Base-by-base conservation (phyloP, 2,888 invertebrate genomes). In the Philaethria dido region DNA sequence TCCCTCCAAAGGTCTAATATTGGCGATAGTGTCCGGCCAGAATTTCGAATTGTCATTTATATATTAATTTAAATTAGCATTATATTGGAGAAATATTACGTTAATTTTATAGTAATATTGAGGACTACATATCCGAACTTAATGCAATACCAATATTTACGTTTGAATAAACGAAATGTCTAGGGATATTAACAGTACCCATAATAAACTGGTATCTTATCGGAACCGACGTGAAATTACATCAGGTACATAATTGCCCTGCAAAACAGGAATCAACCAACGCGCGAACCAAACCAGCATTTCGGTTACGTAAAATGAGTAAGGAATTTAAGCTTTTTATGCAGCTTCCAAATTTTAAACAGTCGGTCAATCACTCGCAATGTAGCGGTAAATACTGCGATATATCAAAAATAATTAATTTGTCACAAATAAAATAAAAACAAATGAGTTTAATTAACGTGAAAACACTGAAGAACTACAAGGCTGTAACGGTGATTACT, bases 161-260 rank as follows among this genome's bases (percentile, higher is more conserved):
- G 22, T 22, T 48, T 39, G 20, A 47, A 50, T 25, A n/a, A 42
- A 16, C 62, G 39, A 48, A 50, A 42, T 47, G 50, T 29, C 44
- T 16, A 25, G 57, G 45, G 29, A 65, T 22, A 65, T 62, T 59
- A 55, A 54, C 66, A 50, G n/a, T 55, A 63, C 13, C 55, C 48
- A 36, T 65, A 62, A 70, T 61, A 67, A 69, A 70, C 72, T 66
- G 77, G 79, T 79, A 76, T 75, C 78, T 81, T 81, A 81, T 79
- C 77, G 72, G 72, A 71, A 71, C 69, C 73, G 72, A 66, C 70
- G 70, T 70, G 71, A 77, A 79, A 79, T 87, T 87, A 83, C 86
- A 85, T 86, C 86, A 84, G 80, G 74, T 70, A 74, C 63, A 67
- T 74, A 75, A 77, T 74, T 72, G 69, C 68, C 9, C 36, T 54